These are phyloP conservation scores for western clawed frog (Xenopus tropicalis) DNA, from an alignment of 2,113 vertebrate genomes.

Conservation along the genomic window DNA sequence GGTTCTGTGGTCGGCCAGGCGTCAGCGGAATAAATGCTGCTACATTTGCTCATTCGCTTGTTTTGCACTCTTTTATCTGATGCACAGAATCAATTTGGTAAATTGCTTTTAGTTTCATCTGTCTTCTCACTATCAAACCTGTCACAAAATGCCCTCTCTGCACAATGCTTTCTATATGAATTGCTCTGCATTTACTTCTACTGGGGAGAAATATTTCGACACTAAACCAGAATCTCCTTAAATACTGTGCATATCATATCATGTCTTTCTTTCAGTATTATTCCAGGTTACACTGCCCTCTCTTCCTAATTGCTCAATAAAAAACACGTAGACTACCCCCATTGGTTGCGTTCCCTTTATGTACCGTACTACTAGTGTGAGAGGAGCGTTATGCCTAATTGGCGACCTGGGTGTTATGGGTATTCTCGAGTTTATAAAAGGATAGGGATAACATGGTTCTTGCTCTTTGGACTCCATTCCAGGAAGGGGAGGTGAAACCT, in stretches of 20 bases:
- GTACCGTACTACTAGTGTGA: no score
- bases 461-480: no score
- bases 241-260: not conserved
- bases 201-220: not conserved
- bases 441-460: no score
- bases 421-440: no score
- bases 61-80: constrained; percentile 37
- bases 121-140: constrained; percentile 13
- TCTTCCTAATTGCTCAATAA: no score
- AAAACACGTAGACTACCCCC: no score
- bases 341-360: no score
- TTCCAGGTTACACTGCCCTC: no score
- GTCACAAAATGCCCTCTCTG: constrained; percentile 9
- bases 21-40: constrained; percentile 18
- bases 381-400: no score
- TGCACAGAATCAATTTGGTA: constrained; percentile 21
- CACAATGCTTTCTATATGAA: not conserved
- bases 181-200: not conserved
- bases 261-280: not conserved
- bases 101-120: constrained; percentile 18
- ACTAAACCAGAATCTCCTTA: not conserved
- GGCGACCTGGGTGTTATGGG: no score
- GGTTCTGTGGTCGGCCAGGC: constrained; percentile 22
- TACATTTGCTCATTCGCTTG: constrained; percentile 15
- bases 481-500: no score